phyloP scores from a whole-genome alignment of 2,797 vertebrate genomes.

The Chaetophractus vellerosus region DNA sequence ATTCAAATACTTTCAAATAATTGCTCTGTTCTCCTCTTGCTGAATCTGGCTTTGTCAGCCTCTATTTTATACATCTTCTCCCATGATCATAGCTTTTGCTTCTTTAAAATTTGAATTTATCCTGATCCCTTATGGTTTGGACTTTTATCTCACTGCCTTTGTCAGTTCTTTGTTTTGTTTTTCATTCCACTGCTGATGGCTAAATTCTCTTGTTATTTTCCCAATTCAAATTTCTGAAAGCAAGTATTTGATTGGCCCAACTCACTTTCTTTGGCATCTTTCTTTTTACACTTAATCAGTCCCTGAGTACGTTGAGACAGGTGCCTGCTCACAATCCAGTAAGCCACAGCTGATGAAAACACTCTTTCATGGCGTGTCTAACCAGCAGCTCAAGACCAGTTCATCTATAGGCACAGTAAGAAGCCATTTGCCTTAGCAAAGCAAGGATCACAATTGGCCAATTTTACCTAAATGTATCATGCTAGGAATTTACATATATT shows the following conservation, averaged over 20 bases:
- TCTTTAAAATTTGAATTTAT: constrained; percentile 56
- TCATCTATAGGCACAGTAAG: neutral
- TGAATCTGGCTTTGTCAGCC: neutral
- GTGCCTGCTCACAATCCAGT: neutral
- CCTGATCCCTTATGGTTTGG: neutral
- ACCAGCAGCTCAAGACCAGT: neutral
- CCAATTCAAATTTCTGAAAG: constrained; percentile 41
- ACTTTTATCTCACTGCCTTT: constrained; percentile 52
- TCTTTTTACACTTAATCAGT: neutral
- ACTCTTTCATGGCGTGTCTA: neutral
- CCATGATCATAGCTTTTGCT: constrained; percentile 5
- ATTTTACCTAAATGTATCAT: constrained; percentile 45
- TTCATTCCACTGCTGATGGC: neutral
- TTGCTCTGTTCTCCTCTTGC: neutral
- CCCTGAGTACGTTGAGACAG: neutral
- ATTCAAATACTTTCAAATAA: neutral
- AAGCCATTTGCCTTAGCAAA: constrained; percentile 39
- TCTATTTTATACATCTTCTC: neutral
- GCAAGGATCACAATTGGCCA: neutral
- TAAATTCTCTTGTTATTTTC: constrained; percentile 45
- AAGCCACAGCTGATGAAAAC: neutral
- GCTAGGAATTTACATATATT: constrained; percentile 38
- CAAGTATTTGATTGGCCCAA: neutral
- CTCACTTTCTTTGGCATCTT: neutral
- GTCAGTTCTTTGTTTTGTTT: neutral